Evolutionary conservation across 2,113 vertebrate species (phyloP).

Genomic region (Oryzias curvinotus): DNA sequence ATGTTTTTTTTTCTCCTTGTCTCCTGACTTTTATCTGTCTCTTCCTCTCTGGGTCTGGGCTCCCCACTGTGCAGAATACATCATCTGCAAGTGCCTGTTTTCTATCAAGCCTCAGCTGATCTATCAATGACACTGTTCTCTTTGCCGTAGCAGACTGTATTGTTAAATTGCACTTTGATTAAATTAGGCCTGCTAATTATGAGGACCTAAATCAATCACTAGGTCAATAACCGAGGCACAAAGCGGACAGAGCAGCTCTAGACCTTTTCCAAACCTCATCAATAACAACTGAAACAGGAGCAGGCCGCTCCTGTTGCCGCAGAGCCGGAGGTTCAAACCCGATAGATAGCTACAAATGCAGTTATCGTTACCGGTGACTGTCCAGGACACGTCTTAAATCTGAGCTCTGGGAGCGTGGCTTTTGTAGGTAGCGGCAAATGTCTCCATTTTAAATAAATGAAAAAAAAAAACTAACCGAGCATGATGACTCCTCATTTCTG

Average conservation of each 20-base stretch:
- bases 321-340: slow-evolving; percentile 69
- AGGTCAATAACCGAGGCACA: slow-evolving; percentile 77
- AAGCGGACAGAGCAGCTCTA: slow-evolving; percentile 60
- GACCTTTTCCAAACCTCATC: slow-evolving; percentile 73
- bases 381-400: slow-evolving; percentile 52
- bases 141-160: slow-evolving; percentile 74
- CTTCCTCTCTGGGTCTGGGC: slow-evolving; percentile 25
- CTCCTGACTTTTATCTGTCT: slow-evolving; percentile 24
- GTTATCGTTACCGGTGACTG: slow-evolving; percentile 71
- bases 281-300: slow-evolving; percentile 72
- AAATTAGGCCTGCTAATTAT: slow-evolving; percentile 83
- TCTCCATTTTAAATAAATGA: not conserved
- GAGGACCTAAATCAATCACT: slow-evolving; percentile 83
- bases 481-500: slow-evolving; percentile 40
- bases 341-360: slow-evolving; percentile 73
- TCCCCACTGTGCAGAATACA: slow-evolving; percentile 59
- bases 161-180: slow-evolving; percentile 84
- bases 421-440: slow-evolving; percentile 25
- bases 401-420: slow-evolving; percentile 37
- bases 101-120: slow-evolving; percentile 72
- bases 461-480: slow-evolving; percentile 38
- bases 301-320: slow-evolving; percentile 43
- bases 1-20: slow-evolving; percentile 24
- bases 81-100: slow-evolving; percentile 73
- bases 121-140: slow-evolving; percentile 80